Percentiles rank a stretch among this genome's conserved stretches.
These are phyloP conservation scores for Crotalus viridis DNA, from an alignment of 2,113 vertebrate genomes.

Conservation along the genomic window DNA sequence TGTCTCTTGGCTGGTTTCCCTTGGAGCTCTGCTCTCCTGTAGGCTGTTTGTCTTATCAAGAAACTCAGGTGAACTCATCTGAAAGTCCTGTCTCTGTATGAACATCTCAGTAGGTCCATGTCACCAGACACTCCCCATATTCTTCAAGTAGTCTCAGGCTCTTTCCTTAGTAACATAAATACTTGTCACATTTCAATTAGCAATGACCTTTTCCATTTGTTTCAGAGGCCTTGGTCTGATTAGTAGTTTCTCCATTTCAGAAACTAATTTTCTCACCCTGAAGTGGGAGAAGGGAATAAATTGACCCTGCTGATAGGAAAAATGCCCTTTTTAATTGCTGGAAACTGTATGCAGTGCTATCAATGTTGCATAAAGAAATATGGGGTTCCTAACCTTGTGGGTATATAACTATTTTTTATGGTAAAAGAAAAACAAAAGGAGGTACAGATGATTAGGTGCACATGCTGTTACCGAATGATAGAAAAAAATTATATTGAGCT, in stretches of 20 bases:
- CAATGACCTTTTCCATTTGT: not conserved
- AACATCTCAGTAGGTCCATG: not conserved
- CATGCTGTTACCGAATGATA: not conserved
- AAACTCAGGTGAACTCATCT: not conserved
- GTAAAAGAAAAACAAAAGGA: not conserved
- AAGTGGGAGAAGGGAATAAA: not conserved
- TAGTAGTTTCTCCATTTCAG: not conserved
- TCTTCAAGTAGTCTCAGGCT: not conserved
- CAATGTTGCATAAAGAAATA: not conserved
- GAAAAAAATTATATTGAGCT: not conserved
- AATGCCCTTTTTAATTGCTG: not conserved
- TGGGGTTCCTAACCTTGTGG: not conserved
- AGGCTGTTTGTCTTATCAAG: not conserved
- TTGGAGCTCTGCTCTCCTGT: not conserved
- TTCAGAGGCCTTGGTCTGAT: not conserved
- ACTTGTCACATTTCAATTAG: not conserved
- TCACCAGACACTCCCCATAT: not conserved
- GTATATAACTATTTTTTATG: not conserved
- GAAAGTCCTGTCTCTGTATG: not conserved
- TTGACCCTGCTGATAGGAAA: not conserved
- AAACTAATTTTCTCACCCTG: not conserved
- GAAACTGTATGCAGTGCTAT: not conserved
- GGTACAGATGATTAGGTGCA: not conserved
- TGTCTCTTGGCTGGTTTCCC: not conserved
- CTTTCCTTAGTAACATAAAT: not conserved